Conservation (phyloP, 2,888 invertebrate species). For the Macrophya alboannulata region DNA sequence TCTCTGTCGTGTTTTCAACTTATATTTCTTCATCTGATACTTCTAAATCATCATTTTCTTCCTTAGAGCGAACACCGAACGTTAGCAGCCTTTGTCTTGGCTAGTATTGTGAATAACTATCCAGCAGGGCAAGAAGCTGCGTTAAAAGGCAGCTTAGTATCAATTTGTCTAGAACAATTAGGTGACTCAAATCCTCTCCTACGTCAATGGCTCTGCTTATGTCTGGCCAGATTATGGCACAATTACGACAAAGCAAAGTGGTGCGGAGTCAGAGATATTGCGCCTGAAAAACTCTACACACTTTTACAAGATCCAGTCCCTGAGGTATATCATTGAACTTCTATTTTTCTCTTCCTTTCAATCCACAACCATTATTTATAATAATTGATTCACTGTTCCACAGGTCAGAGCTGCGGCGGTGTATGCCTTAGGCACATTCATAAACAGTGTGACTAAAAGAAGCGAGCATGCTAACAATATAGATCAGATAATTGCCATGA, state of each 20-base stretch:
- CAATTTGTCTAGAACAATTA: slow-evolving; percentile 95
- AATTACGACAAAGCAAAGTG: slow-evolving; percentile 94
- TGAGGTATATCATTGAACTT: slow-evolving; percentile 84
- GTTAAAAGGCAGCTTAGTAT: slow-evolving; percentile 93
- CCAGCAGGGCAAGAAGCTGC: slow-evolving; percentile 95
- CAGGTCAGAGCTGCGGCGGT: slow-evolving; percentile 95
- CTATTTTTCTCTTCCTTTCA: slow-evolving; percentile 6
- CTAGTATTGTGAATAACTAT: slow-evolving; percentile 95
- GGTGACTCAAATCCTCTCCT: slow-evolving; percentile 86
- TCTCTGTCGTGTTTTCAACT: slow-evolving; percentile 41
- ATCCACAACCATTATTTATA: slow-evolving; percentile 36
- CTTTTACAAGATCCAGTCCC: slow-evolving; percentile 91
- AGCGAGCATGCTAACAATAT: slow-evolving; percentile 97
- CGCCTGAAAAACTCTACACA: slow-evolving; percentile 96
- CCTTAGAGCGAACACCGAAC: slow-evolving; percentile 92
- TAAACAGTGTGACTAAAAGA: slow-evolving; percentile 91
- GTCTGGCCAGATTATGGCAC: slow-evolving; percentile 95
- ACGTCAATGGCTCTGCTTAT: slow-evolving; percentile 95
- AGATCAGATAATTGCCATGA: slow-evolving; percentile 95
- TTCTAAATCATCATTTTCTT: slow-evolving; percentile 3
- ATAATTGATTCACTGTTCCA: slow-evolving; percentile 55
- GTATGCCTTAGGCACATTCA: slow-evolving; percentile 96
- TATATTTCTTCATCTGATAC: slow-evolving; percentile 21
- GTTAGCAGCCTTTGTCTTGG: slow-evolving; percentile 96
- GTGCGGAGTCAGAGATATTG: slow-evolving; percentile 97